Evolutionary conservation across 2,113 vertebrate genomes (phyloP).

Genomic region (Hippocampus abdominalis): DNA sequence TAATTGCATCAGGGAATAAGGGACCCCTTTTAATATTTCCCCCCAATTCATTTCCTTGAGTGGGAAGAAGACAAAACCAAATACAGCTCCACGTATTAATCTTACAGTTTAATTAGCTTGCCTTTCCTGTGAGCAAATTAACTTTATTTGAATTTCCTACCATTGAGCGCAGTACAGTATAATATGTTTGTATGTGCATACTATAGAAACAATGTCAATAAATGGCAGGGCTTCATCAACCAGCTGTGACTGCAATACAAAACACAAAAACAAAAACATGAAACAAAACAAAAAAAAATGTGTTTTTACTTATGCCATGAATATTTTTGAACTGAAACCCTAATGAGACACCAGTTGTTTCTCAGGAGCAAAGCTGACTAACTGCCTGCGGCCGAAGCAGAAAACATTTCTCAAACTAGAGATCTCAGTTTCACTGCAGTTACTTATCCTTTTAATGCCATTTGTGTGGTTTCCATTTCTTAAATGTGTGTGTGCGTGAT

Average conservation of each 20-base stretch:
- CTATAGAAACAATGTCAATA: not conserved
- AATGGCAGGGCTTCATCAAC: constrained; percentile 3
- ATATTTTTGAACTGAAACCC: constrained; percentile 6
- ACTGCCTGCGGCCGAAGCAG: constrained; percentile 35
- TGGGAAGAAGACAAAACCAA: constrained; percentile 67
- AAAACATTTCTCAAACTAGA: constrained; percentile 2
- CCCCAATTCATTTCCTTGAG: constrained; percentile 74
- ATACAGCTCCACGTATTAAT: constrained; percentile 74
- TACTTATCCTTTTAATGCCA: not conserved
- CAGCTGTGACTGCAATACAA: not conserved
- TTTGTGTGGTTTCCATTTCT: not conserved
- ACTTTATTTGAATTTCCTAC: constrained; percentile 72
- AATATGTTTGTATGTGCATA: not conserved
- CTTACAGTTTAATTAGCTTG: constrained; percentile 75
- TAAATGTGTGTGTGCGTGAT: not conserved
- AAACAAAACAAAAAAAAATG: not conserved
- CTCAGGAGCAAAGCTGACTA: constrained; percentile 19
- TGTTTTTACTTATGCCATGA: constrained; percentile 5
- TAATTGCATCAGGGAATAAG: constrained; percentile 90
- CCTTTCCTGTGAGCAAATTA: constrained; percentile 68
- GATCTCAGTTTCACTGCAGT: not conserved
- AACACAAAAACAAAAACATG: too few species aligned
- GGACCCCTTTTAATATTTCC: constrained; percentile 77
- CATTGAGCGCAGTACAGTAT: constrained; percentile 57
- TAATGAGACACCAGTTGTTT: constrained; percentile 33